Evolutionary conservation across 2,113 vertebrate species (phyloP).

Genomic region (Tupaia tana): DNA sequence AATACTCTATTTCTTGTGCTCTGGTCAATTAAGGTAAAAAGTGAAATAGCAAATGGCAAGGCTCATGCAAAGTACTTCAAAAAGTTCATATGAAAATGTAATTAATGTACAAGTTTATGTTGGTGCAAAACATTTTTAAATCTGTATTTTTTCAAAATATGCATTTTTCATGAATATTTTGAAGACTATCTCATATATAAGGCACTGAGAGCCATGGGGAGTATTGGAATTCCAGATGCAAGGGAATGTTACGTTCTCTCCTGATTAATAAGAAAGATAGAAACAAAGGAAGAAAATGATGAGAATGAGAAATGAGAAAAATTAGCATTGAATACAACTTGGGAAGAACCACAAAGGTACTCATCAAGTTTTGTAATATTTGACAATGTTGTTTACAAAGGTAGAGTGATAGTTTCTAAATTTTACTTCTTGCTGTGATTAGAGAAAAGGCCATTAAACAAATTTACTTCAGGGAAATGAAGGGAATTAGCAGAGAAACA

Average conservation of each 20-base stretch:
- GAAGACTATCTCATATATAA: neutral
- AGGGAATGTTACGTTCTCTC: neutral
- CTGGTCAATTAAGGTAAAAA: neutral
- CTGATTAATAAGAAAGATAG: neutral
- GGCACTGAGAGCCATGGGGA: neutral
- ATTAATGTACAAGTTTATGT: too few relatives aligned
- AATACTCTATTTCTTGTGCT: neutral
- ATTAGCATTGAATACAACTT: neutral
- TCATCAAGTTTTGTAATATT: neutral
- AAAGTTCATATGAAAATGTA: too few relatives aligned
- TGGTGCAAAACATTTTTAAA: too few relatives aligned
- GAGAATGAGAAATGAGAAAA: neutral
- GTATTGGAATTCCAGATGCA: neutral
- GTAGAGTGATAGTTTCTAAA: neutral
- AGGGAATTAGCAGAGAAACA: neutral
- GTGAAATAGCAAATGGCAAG: neutral
- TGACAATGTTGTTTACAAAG: neutral
- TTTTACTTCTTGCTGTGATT: conserved; percentile 4
- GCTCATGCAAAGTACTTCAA: too few relatives aligned
- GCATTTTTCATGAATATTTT: too few relatives aligned
- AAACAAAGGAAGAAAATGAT: neutral
- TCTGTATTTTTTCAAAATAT: too few relatives aligned
- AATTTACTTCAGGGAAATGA: neutral
- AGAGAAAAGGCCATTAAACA: neutral
- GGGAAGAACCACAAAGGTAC: neutral